Percentiles rank a stretch among this genome's conserved stretches.
Evolutionary conservation across 1,140 invertebrate species (phyloP).

Genomic region (Ostrea denselamellosa): DNA sequence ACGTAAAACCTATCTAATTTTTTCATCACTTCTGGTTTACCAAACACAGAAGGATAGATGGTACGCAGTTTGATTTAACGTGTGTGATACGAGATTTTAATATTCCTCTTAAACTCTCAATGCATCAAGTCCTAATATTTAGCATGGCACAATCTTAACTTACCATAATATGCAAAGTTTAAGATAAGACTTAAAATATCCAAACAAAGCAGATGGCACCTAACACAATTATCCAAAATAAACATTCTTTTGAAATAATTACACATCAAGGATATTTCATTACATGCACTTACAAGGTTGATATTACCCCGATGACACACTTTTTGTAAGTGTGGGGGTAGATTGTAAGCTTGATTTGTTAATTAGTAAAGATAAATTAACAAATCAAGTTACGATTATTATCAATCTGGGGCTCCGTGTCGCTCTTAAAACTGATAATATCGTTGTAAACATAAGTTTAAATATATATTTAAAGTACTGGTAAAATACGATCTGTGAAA

Average conservation of each 20-base stretch:
- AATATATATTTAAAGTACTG: slow-evolving; percentile 35
- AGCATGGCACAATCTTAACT: too few relatives aligned
- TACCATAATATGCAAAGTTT: neutral
- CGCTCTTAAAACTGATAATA: neutral
- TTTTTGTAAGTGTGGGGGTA: slow-evolving; percentile 26
- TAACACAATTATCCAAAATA: neutral
- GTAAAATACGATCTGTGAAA: neutral
- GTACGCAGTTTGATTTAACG: too few relatives aligned
- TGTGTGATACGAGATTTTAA: too few relatives aligned
- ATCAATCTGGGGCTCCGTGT: slow-evolving; percentile 13
- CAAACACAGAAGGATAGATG: too few relatives aligned
- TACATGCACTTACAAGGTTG: neutral
- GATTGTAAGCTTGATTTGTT: slow-evolving; percentile 27
- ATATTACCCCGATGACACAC: neutral
- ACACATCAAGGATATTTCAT: slow-evolving; percentile 6
- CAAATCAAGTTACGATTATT: slow-evolving; percentile 4
- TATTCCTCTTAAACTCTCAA: too few relatives aligned
- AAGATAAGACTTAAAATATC: neutral
- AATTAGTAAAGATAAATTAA: slow-evolving; percentile 27
- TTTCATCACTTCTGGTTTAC: too few relatives aligned
- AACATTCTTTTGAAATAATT: neutral
- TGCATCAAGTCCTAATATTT: too few relatives aligned
- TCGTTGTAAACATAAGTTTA: slow-evolving; percentile 24
- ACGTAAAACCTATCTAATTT: too few relatives aligned
- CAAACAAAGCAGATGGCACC: neutral